Evolutionary conservation across 2,888 invertebrate species (phyloP), one percentile per base, ranked within the genome.

Genomic region (Brenthis ino): DNA sequence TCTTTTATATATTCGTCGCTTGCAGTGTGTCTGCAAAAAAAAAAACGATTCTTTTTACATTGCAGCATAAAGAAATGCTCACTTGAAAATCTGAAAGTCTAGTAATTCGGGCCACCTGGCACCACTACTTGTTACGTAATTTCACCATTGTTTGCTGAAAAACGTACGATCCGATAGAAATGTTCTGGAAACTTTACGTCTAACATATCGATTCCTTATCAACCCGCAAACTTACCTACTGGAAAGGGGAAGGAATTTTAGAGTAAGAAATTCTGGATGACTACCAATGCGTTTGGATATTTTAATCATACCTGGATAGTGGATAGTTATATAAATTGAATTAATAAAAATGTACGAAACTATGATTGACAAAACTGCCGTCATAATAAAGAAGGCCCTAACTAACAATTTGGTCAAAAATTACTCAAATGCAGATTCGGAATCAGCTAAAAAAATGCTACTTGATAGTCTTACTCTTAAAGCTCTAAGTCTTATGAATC

Each of bases 171-270:
- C 56, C 61, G 67, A 67, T 63, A 67, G 67, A 61, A 67, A 67
- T 67, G 61, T 61, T 67, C 55, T 51, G 37, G 61, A 57, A 67
- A 67, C 28, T 64, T 64, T 55, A 64, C 56, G 56, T 50, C 67
- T 63, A 61, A 63, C 56, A 57, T 67, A 63, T 67, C 67, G 67
- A 67, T 67, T 67, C 61, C 67, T 67, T 63, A 67, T 67, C 67
- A 57, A 43, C 54, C 63, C 54, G 54, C 63, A 63, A 53, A 63
- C 37, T 63, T 63, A 63, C 16, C 63, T 54, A 37, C 24, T 20
- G 11, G 67, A 48, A 61, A 55, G 54, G 60, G 54, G 54, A 48
- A 63, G 63, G 56, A 67, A 63, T 67, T 63, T 63, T 51, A 63
- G 60, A 53, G 51, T 43, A 60, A 50, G 56, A 37, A 67, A 33